Evolutionary conservation across 1,140 invertebrate species (phyloP), one percentile per base, ranked within the genome.

Genomic region (Chironomus tepperi): DNA sequence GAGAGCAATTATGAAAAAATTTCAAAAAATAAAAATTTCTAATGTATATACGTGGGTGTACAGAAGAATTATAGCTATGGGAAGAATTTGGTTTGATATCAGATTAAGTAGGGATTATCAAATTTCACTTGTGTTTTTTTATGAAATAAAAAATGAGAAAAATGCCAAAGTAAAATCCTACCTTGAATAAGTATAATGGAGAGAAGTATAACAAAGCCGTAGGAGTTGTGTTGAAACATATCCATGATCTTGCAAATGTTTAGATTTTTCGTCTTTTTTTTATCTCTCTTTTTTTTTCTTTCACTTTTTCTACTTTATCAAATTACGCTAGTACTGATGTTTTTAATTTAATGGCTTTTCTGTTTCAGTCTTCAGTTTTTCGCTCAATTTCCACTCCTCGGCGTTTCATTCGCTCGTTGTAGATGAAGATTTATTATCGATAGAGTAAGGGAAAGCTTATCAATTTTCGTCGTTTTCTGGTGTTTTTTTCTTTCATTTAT

Each of bases 371-470:
- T 70, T 70, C 18, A 18, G 15, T 70, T 70, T 57, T 19, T 19
- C 65, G 9, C 65, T 70, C 65, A 70, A 34, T 34, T 34, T 7
- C 18, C 16, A 70, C n/a, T 67, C 65, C n/a, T 10, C 9, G 65
- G 10, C 9, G 65, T 9, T 15, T 21, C 65, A 19, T 34, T 34
- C 24, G 24, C 5, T 34, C 24, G 24, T 5, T 34, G 19, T 19
- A 21, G 19, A 70, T 70, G 65, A 70, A 70, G 65, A 70, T 70
- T 70, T 70, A 70, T 70, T 70, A 70, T 70, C 65, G 65, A 57
- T 57, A n/a, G 47, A 57, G 65, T 16, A 70, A 70, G 9, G 18
- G 16, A 19, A 70, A n/a, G 16, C 8, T 70, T 70, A 70, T 70
- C 65, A 70, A 70, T 70, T 70, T 70, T 70, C 19, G 16, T 70